Conservation (phyloP, 2,888 invertebrate genomes). For the Bimastos eiseni region DNA sequence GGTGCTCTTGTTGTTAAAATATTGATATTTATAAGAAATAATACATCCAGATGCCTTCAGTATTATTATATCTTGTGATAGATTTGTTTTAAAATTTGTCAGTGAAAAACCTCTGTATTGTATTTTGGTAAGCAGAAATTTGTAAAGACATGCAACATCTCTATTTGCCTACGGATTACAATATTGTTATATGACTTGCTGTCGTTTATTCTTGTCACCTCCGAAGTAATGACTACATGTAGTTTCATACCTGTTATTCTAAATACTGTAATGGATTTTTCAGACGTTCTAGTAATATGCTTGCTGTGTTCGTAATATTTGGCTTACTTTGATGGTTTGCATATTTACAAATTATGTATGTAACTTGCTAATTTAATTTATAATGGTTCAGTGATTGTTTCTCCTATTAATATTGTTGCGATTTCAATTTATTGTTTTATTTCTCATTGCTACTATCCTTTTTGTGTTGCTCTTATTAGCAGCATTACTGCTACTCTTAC, state of each 20-base stretch:
- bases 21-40: not conserved
- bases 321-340: not conserved
- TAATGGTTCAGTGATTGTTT: not conserved
- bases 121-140: not conserved
- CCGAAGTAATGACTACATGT: not conserved
- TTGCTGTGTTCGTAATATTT: not conserved
- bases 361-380: not conserved
- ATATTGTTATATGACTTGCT: not conserved
- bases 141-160: no score
- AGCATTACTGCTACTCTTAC: no score
- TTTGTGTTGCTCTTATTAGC: not conserved
- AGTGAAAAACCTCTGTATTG: not conserved
- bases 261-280: not conserved
- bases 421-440: not conserved
- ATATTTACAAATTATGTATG: constrained; percentile 9
- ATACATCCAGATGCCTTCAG: not conserved
- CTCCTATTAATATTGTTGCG: not conserved
- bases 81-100: not conserved
- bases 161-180: no score
- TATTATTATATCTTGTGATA: not conserved
- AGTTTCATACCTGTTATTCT: not conserved
- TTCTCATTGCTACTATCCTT: not conserved
- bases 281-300: not conserved
- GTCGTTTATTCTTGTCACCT: not conserved
- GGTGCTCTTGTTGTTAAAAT: not conserved